Evolutionary conservation across 2,888 invertebrate genomes (phyloP), one percentile per base, ranked within the genome.

Genomic region (Cryptophagus acutangulus): DNA sequence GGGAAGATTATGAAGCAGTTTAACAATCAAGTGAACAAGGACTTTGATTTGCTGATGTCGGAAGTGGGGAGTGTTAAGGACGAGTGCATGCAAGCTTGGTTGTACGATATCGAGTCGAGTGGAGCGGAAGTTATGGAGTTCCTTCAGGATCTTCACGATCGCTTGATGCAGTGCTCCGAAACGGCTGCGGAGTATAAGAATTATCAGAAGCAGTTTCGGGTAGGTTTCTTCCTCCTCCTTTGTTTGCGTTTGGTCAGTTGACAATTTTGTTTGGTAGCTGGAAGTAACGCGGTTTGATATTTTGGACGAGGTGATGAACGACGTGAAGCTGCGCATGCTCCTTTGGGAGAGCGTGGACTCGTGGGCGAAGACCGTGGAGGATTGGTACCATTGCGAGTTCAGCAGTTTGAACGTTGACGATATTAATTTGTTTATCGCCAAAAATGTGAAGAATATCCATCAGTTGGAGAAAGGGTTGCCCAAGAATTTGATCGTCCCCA

Each of bases 401-500:
- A 69, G 73, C 39, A 73, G 74, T 0, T 66, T 93, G 16, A 79
- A 85, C 53, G 75, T 86, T 0, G 88, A 88, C 12, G 83, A 86
- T 0, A 78, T 93, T 70, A 74, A 71, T 58, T 73, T 74, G 36
- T 78, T 72, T 54, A 83, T 73, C 51, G 79, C 70, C 54, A 83
- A 73, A 67, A 86, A 76, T 66, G 71, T 79, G 61, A 89, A 79
- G 72, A 85, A 79, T 64, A 81, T 81, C 58, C 76, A 74, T 62
- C 87, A 82, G 72, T 73, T 92, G 35, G 89, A 90, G 59, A 90
- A 91, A 63, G 88, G 88, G 13, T 61, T 94, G 17, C 90, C 91
- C 0, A 65, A 75, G 0, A 93, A 92, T 65, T 76, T 83, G 49
- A 82, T 92, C 10, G 79, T 92, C 0, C 86, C 87, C 0, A 73